Percentiles rank a stretch among this genome's conserved stretches.
Conservation (phyloP, 2,797 vertebrate species). For the Sciurus carolinensis region DNA sequence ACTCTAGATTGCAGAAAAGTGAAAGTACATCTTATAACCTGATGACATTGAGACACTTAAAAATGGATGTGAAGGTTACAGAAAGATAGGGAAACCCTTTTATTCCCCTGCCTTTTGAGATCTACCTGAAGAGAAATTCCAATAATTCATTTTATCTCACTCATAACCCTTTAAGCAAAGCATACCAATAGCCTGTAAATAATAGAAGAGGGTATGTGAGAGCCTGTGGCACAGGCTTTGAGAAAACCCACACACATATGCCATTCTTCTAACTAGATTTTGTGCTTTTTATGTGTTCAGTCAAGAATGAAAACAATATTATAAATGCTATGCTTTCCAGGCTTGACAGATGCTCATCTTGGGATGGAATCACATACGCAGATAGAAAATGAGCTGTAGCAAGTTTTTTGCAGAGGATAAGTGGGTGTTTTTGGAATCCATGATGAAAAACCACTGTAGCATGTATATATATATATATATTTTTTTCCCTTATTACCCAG, state of each 20-base stretch:
- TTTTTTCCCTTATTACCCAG: constrained; percentile 81
- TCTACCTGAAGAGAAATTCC: constrained; percentile 20
- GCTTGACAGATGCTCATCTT: constrained; percentile 71
- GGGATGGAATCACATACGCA: constrained; percentile 63
- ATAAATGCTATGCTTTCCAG: constrained; percentile 72
- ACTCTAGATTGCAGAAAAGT: not conserved
- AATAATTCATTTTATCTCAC: constrained; percentile 14
- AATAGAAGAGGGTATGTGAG: not conserved
- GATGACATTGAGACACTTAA: not conserved
- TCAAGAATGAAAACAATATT: constrained; percentile 78
- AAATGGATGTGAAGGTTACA: not conserved
- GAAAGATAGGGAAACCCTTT: not conserved
- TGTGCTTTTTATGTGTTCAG: constrained; percentile 69
- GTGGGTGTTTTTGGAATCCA: constrained; percentile 75
- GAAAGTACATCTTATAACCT: not conserved
- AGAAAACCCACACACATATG: constrained; percentile 11
- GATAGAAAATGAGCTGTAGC: constrained; percentile 80
- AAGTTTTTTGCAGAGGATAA: constrained; percentile 72
- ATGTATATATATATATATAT: constrained; percentile 41
- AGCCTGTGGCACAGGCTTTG: constrained; percentile 45
- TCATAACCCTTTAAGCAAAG: constrained; percentile 19
- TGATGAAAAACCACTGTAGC: constrained; percentile 76
- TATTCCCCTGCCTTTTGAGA: not conserved
- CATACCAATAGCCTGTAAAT: not conserved
- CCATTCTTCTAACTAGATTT: constrained; percentile 72